A percentile compares a stretch with the other conserved stretches of the same genome.
These are phyloP conservation scores for Cuniculus paca DNA, from an alignment of 2,797 vertebrate genomes.

Conservation along the genomic window DNA sequence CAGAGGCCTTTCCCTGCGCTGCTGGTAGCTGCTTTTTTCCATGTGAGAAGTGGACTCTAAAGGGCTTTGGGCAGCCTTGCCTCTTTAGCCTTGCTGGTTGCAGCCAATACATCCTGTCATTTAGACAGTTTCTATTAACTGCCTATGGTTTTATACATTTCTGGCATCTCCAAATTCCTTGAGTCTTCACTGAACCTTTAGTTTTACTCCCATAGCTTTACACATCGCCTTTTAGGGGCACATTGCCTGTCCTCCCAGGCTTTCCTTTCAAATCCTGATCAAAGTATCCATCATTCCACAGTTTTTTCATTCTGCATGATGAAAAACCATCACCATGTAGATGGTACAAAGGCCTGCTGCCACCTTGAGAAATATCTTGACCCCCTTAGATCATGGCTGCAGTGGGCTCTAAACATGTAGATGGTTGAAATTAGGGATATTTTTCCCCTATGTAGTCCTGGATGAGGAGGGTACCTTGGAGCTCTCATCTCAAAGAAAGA, in stretches of 20 bases:
- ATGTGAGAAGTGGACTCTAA: neutral
- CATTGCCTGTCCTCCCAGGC: neutral
- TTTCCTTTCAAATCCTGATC: neutral
- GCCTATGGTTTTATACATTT: neutral
- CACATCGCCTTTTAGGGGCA: neutral
- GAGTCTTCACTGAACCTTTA: neutral
- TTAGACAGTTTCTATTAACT: neutral
- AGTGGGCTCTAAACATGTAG: neutral
- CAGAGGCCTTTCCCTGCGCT: neutral
- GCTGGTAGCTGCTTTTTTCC: neutral
- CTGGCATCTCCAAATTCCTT: neutral
- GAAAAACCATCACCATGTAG: neutral
- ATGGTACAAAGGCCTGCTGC: neutral
- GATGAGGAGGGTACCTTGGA: neutral
- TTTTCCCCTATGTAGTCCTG: neutral
- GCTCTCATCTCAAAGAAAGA: neutral
- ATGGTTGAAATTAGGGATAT: neutral
- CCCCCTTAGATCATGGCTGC: no score
- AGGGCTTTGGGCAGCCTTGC: neutral
- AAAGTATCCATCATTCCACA: neutral
- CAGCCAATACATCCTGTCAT: neutral
- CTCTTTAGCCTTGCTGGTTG: neutral
- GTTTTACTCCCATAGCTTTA: neutral
- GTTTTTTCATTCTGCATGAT: neutral
- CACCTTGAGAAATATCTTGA: neutral